phyloP scores from a whole-genome alignment of 2,888 invertebrate species.

The Parnassius smintheus region DNA sequence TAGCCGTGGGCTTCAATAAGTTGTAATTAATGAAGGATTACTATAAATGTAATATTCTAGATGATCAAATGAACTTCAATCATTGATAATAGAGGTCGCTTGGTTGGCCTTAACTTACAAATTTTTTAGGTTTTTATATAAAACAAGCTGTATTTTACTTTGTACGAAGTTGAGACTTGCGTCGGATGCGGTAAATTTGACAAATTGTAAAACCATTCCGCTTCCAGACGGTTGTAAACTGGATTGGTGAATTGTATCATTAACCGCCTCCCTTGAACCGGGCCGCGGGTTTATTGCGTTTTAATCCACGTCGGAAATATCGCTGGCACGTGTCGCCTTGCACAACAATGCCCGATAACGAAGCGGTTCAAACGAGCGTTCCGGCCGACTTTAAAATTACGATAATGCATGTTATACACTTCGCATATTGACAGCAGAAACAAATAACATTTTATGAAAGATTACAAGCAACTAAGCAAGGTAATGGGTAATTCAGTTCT shows the following conservation, averaged over 20 bases:
- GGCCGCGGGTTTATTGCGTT: constrained; percentile 14
- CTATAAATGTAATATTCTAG: too few species aligned
- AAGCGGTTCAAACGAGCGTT: constrained; percentile 1
- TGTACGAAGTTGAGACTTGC: background rate
- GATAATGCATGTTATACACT: constrained; percentile 9
- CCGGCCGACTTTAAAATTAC: constrained; percentile 13
- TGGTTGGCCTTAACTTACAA: too few species aligned
- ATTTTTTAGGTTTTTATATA: too few species aligned
- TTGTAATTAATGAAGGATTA: too few species aligned
- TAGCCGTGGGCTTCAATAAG: too few species aligned
- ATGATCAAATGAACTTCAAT: too few species aligned
- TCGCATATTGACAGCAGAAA: background rate
- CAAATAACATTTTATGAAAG: background rate
- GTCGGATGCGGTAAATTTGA: background rate
- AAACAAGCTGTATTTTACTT: too few species aligned
- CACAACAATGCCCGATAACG: constrained; percentile 21
- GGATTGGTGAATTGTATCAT: constrained; percentile 10
- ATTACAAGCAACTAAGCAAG: too few species aligned
- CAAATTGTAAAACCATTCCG: background rate
- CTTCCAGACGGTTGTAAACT: background rate
- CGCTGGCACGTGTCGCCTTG: constrained; percentile 21
- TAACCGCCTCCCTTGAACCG: constrained; percentile 1
- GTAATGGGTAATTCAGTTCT: too few species aligned
- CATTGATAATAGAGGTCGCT: too few species aligned
- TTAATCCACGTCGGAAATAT: constrained; percentile 17